Evolutionary conservation across 37 sponge, comb jelly and placozoan genomes (phyloP), one percentile per base, ranked within the genome.

Genomic region (Theonella swinhoei): DNA sequence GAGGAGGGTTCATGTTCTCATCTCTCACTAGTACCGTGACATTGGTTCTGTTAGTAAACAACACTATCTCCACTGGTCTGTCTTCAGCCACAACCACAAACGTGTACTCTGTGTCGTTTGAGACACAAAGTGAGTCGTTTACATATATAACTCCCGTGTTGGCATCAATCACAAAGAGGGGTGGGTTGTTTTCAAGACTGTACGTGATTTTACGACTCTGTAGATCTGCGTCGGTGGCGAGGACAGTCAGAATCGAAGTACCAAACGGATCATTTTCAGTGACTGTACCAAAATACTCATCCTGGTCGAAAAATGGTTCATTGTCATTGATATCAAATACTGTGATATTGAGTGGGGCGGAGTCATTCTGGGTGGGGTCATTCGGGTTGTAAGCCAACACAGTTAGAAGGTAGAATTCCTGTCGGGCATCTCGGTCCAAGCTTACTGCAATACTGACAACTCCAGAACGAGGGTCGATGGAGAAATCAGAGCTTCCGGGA

Each of bases 241-340:
- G 28, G 24, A 90, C 69, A 24, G 33, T 67, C n/a, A 92, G 23
- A 24, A 76, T 61, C 2, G 79, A 9, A 14, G 59, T 41, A 25
- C 80, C 85, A 0, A 80, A 34, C 0, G 32, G 47, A 17, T 61
- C 25, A 59, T 91, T 86, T 34, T 91, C 91, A 30, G 66, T 75
- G 31, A 89, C 68, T 22, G 28, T 11, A 0, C 38, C 66, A 34
- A 30, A 72, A 38, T 86, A 86, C 0, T 0, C 1, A 0, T 80
- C 4, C 30, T 58, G 40, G 26, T 67, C 41, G 60, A 95, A 95
- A 2, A 38, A 22, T 11, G 95, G 95, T 32, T 84, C 77, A 39
- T 62, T 90, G 80, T 95, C 92, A 41, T 95, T 91, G 35, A 88
- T 86, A 42, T 95, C 86, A 37, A 66, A 32, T 1, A 95, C 66